Evolutionary conservation across 2,797 vertebrate genomes (phyloP).

Genomic region (Hypotaenidia okinawae): DNA sequence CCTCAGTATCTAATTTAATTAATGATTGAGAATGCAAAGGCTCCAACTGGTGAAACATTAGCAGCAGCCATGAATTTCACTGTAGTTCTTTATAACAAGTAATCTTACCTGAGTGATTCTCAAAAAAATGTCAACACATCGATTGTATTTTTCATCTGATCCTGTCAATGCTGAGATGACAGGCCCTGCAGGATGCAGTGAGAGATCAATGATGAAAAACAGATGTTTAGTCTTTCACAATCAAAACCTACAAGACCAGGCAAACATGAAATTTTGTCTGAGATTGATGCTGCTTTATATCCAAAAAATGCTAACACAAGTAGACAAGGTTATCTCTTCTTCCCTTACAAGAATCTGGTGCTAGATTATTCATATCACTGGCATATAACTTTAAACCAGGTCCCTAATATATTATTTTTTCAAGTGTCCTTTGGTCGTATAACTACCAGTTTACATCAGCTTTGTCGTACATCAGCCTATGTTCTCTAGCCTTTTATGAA

Average conservation of each 20-base stretch:
- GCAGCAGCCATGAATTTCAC: conserved; percentile 68
- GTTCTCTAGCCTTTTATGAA: not conserved
- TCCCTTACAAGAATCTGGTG: not conserved
- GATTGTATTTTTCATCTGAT: conserved; percentile 77
- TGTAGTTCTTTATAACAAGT: conserved; percentile 74
- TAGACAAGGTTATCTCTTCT: not conserved
- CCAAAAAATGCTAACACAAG: not conserved
- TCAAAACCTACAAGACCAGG: conserved; percentile 60
- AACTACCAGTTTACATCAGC: not conserved
- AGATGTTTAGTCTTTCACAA: conserved; percentile 60
- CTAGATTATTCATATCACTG: not conserved
- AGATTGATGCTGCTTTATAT: not conserved
- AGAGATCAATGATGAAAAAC: conserved; percentile 71
- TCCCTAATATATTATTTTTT: not conserved
- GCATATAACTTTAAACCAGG: not conserved
- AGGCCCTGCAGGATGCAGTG: conserved; percentile 77
- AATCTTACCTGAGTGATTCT: conserved; percentile 76
- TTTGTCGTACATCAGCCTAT: not conserved
- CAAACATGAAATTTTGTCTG: not conserved
- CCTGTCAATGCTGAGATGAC: conserved; percentile 75
- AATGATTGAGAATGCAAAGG: conserved; percentile 68
- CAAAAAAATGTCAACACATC: conserved; percentile 78
- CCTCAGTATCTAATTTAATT: conserved; percentile 68
- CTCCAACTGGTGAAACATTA: conserved; percentile 67
- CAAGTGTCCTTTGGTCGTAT: not conserved